Evolutionary conservation across 2,888 invertebrate species (phyloP).

Genomic region (Drepanosiphum platanoidis): DNA sequence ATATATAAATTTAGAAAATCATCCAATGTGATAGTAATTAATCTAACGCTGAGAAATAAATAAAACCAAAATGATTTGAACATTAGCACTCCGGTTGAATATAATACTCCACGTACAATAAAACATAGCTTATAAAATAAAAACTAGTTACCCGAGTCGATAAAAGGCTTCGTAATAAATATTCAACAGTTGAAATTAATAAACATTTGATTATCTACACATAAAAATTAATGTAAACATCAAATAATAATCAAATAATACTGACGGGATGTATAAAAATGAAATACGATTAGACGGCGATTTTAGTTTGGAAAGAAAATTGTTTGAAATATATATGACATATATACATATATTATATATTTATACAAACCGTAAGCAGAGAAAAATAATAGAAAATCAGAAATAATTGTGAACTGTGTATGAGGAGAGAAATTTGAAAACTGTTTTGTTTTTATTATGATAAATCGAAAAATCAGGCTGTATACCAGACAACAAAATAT

Average conservation of each 20-base stretch:
- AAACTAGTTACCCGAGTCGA: neutral
- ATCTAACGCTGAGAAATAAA: neutral
- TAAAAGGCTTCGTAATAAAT: neutral
- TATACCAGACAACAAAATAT: neutral
- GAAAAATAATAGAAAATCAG: too few relatives aligned
- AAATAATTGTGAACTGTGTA: neutral
- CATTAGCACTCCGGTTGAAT: too few relatives aligned
- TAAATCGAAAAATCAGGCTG: neutral
- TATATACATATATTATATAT: too few relatives aligned
- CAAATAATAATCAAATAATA: neutral
- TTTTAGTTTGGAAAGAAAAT: too few relatives aligned
- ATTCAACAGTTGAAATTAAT: neutral
- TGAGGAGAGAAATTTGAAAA: neutral
- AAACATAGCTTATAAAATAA: neutral
- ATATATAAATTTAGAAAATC: neutral
- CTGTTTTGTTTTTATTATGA: neutral
- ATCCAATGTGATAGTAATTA: neutral
- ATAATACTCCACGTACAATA: too few relatives aligned
- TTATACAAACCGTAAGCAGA: too few relatives aligned
- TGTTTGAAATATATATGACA: too few relatives aligned
- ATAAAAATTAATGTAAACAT: neutral
- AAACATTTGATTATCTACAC: neutral
- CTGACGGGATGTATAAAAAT: too few relatives aligned
- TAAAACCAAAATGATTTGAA: too few relatives aligned
- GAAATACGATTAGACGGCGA: too few relatives aligned